A percentile compares a stretch with the other conserved stretches of the same genome.
Conservation (phyloP, 2,797 vertebrate species). For the Acipenser oxyrinchus region DNA sequence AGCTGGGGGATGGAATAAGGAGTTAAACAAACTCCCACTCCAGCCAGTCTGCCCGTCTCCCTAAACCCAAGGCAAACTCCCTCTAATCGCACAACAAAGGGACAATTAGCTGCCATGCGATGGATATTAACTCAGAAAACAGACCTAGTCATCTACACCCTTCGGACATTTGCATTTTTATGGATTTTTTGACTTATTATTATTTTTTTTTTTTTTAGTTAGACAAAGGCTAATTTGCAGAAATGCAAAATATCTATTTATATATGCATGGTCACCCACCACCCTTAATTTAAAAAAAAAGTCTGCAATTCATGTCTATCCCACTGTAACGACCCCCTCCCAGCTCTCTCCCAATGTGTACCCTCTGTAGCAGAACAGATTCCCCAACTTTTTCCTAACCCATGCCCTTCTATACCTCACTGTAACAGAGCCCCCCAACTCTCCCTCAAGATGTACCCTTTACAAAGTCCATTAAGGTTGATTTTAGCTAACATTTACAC, state of each 20-base stretch:
- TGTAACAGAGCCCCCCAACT: too few relatives aligned
- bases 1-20: slow-evolving; percentile 37
- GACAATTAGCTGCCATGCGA: slow-evolving; percentile 72
- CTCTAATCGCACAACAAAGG: slow-evolving; percentile 83
- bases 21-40: slow-evolving; percentile 53
- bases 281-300: slow-evolving; percentile 37
- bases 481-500: too few relatives aligned
- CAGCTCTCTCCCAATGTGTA: too few relatives aligned
- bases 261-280: slow-evolving; percentile 58
- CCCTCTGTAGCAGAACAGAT: too few relatives aligned
- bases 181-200: slow-evolving; percentile 44
- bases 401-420: too few relatives aligned
- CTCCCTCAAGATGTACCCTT: too few relatives aligned
- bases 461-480: too few relatives aligned
- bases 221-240: slow-evolving; percentile 48
- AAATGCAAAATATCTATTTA: slow-evolving; percentile 62
- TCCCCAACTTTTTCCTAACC: too few relatives aligned
- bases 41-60: slow-evolving; percentile 34
- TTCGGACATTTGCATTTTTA: slow-evolving; percentile 54
- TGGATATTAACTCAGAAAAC: slow-evolving; percentile 63
- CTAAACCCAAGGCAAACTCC: slow-evolving; percentile 73
- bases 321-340: slow-evolving; percentile 21
- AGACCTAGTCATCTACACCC: slow-evolving; percentile 44
- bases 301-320: slow-evolving; percentile 29
- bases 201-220: slow-evolving; percentile 35